These are phyloP conservation scores for Rhagophthalmus giganteus DNA, from an alignment of 2,888 invertebrate species.

Conservation along the genomic window DNA sequence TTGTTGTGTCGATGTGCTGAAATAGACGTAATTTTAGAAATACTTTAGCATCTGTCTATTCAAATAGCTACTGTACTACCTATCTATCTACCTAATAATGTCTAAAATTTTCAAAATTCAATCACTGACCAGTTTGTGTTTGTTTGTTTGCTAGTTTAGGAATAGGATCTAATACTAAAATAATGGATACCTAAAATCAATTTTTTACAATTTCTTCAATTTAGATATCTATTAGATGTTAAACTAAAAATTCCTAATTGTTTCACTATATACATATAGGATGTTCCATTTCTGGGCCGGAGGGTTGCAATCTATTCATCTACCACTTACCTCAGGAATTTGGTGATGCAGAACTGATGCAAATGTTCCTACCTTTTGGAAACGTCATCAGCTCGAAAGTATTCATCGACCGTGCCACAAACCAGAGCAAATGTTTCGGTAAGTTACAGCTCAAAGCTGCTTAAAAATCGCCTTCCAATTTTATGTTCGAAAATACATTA, in stretches of 20 bases:
- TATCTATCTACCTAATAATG: too few relatives aligned
- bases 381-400: conserved; percentile 99
- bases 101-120: conserved; percentile 10
- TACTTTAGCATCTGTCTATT: conserved; percentile 5
- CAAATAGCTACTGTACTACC: too few relatives aligned
- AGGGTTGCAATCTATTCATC: conserved; percentile 99
- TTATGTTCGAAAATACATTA: too few relatives aligned
- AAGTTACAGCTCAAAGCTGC: too few relatives aligned
- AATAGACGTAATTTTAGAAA: conserved; percentile 23
- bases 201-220: not conserved
- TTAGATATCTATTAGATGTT: not conserved
- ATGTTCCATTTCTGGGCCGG: conserved; percentile 96
- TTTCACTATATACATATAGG: conserved; percentile 65
- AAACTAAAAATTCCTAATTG: not conserved
- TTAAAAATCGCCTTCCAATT: too few relatives aligned
- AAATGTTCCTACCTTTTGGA: conserved; percentile 99
- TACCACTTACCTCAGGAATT: conserved; percentile 99
- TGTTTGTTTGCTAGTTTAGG: too few relatives aligned
- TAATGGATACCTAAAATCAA: too few relatives aligned
- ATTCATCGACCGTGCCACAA: conserved; percentile 99
- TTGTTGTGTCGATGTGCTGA: conserved; percentile 40
- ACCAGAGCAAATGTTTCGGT: conserved; percentile 99
- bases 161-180: not conserved
- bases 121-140: not conserved
- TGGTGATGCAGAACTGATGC: conserved; percentile 98